Evolutionary conservation across 2,797 vertebrate species (phyloP), one percentile per base, ranked within the genome.

Genomic region (Scolopax bukidnonensis): DNA sequence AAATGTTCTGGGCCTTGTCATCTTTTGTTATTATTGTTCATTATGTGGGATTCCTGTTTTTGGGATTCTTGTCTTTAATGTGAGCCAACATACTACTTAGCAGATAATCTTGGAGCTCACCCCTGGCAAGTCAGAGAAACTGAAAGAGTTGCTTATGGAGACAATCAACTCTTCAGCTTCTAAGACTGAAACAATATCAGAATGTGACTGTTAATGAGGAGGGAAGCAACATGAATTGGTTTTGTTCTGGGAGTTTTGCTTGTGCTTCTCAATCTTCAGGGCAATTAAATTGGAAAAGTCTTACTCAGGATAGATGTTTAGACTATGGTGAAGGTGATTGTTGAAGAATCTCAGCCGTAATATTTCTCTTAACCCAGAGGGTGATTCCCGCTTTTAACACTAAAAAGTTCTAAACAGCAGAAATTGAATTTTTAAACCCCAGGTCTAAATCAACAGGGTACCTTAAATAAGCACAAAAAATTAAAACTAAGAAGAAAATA

Each of bases 401-500:
- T 24, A 56, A 71, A 67, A 78, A 16, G 16, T 56, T 80, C n/a
- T 74, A 74, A 77, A 69, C 75, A 68, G 4, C 10, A 61, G 27
- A 91, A 91, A 82, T 16, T 50, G 28, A 57, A 32, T 61, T 80
- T 80, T 88, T 74, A 54, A 47, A 47, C 61, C 47, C 12, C 47
- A n/a, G 48, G 30, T 77, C 30, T 88, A 87, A 90, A 77, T 67
- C 65, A 92, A 80, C 45, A 43, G 65, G 25, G 32, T 20, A 92
- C 24, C n/a, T 93, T 85, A 82, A 90, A 84, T 68, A 90, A 85
- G 63, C 20, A 57, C 16, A 60, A 28, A 82, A 48, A 12, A 85
- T 87, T 91, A 67, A 75, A 94, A 89, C 27, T 47, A 40, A 76
- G 38, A 48, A 28, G 33, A 33, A 84, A 57, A 69, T 40, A 68